These are phyloP conservation scores for Sebastes cheni DNA, from an alignment of 2,797 vertebrate species.

Conservation along the genomic window DNA sequence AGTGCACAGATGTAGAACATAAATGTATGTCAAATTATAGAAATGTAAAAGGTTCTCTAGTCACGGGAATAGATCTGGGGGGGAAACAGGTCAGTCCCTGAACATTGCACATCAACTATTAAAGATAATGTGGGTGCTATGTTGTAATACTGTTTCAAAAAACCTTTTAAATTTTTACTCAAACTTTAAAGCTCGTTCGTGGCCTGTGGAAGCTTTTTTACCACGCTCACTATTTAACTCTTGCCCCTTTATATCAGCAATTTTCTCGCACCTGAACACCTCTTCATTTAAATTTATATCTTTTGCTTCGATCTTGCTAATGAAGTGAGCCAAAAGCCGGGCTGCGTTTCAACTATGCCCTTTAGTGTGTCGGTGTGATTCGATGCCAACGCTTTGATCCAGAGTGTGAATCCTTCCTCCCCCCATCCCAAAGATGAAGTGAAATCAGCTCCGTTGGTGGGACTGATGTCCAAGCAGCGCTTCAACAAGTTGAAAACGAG, in stretches of 20 bases:
- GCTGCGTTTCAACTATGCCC: conserved; percentile 1
- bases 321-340: background rate
- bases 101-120: background rate
- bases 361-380: conserved; percentile 19
- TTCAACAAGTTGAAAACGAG: conserved; percentile 59
- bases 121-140: background rate
- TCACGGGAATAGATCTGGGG: background rate
- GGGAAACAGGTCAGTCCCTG: background rate
- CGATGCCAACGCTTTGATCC: conserved; percentile 28
- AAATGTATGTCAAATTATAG: conserved; percentile 12
- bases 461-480: conserved; percentile 29
- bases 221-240: background rate
- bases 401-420: conserved; percentile 12
- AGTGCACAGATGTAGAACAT: background rate
- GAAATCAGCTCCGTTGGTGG: conserved; percentile 26
- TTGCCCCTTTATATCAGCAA: background rate
- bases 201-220: background rate
- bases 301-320: background rate
- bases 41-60: background rate
- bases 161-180: background rate
- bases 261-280: background rate
- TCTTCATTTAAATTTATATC: background rate
- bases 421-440: conserved; percentile 14
- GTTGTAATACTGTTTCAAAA: background rate
- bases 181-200: background rate